Conservation (phyloP, 2,797 vertebrate species). For the Petrocephalus sullivani region DNA sequence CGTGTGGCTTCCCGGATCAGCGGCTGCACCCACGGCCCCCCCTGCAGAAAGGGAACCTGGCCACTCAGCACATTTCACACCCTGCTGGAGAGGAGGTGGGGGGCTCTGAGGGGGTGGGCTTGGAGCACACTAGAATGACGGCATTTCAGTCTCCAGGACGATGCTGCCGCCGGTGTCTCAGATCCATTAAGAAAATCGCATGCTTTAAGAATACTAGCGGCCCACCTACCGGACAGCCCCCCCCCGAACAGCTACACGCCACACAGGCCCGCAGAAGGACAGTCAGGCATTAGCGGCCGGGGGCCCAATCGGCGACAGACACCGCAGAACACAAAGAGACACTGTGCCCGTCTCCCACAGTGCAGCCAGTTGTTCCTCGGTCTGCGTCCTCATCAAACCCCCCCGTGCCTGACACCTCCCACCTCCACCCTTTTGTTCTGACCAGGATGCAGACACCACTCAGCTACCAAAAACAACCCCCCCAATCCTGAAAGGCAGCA, state of each 20-base stretch:
- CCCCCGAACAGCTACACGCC: neutral
- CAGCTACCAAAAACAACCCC: neutral
- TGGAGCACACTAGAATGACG: neutral
- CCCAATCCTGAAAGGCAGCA: slow-evolving; percentile 29
- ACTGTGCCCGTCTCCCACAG: slow-evolving; percentile 44
- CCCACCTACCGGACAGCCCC: neutral
- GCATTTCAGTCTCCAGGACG: neutral
- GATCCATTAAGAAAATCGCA: neutral
- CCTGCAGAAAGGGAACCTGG: neutral
- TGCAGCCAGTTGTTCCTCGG: slow-evolving; percentile 62
- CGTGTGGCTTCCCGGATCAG: neutral
- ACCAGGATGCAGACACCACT: slow-evolving; percentile 8
- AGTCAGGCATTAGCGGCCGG: slow-evolving; percentile 51
- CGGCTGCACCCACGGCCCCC: neutral
- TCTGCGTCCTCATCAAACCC: slow-evolving; percentile 30
- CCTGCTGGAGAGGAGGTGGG: neutral
- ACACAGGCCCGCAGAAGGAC: neutral
- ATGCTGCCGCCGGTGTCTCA: neutral
- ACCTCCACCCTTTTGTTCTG: slow-evolving; percentile 24
- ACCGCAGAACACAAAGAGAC: slow-evolving; percentile 63
- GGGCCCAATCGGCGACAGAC: slow-evolving; percentile 58
- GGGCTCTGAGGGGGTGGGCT: neutral
- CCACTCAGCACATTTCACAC: neutral
- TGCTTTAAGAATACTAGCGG: neutral
- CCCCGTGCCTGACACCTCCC: slow-evolving; percentile 51